Conservation (phyloP, 2,113 vertebrate species). For the Prionailurus viverrinus region DNA sequence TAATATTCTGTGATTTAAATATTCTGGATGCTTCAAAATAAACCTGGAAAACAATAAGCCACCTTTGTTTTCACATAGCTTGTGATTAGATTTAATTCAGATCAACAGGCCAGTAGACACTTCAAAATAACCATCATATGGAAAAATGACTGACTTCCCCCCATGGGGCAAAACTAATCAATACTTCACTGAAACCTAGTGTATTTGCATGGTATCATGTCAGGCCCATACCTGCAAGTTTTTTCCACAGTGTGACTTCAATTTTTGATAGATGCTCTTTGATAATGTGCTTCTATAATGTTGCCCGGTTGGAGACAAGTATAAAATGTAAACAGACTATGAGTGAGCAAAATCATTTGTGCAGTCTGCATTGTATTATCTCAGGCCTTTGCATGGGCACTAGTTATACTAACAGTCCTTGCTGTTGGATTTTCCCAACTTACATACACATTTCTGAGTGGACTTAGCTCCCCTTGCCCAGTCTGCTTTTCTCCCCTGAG, state of each 20-base stretch:
- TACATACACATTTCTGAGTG: neutral
- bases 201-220: neutral
- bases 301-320: neutral
- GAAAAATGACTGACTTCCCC: constrained; percentile 20
- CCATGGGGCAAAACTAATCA: neutral
- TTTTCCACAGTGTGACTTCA: neutral
- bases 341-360: constrained; percentile 20
- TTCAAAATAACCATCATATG: neutral
- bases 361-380: neutral
- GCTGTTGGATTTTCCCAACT: neutral
- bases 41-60: constrained; percentile 10
- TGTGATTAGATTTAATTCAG: constrained; percentile 2
- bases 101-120: neutral
- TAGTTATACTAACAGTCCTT: neutral
- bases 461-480: neutral
- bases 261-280: constrained; percentile 47
- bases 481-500: neutral
- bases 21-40: constrained; percentile 19
- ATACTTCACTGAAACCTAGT: neutral
- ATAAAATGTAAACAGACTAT: neutral
- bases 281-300: neutral
- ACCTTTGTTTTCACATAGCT: neutral
- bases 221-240: neutral
- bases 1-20: constrained; percentile 44
- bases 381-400: neutral